Evolutionary conservation across 2,888 invertebrate species (phyloP).

Genomic region (Coleophora deauratella): DNA sequence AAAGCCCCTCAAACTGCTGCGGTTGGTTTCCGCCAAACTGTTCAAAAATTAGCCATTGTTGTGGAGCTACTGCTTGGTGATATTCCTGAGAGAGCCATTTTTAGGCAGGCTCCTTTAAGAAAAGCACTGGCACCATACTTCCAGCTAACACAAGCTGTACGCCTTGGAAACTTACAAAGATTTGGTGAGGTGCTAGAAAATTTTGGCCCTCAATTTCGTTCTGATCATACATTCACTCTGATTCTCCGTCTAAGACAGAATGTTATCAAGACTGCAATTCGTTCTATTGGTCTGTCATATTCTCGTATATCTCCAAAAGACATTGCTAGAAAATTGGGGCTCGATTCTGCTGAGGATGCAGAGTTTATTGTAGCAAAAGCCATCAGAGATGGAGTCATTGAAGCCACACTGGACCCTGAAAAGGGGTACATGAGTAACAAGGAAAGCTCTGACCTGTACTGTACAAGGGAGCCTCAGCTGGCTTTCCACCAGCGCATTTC

Average conservation of each 20-base stretch:
- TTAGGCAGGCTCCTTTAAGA: conserved; percentile 91
- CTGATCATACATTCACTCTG: conserved; percentile 95
- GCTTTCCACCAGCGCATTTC: conserved; percentile 98
- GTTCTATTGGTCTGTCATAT: conserved; percentile 96
- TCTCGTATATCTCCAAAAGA: conserved; percentile 96
- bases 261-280: conserved; percentile 98
- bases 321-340: conserved; percentile 93
- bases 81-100: conserved; percentile 96
- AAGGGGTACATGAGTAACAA: conserved; percentile 98
- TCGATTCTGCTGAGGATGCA: conserved; percentile 97
- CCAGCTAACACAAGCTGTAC: conserved; percentile 96
- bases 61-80: conserved; percentile 97
- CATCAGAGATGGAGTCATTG: conserved; percentile 98
- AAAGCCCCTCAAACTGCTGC: conserved; percentile 99
- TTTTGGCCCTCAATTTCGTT: conserved; percentile 92
- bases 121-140: conserved; percentile 96
- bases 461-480: conserved; percentile 95
- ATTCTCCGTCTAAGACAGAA: conserved; percentile 97
- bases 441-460: conserved; percentile 97
- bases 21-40: conserved; percentile 98
- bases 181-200: conserved; percentile 95
- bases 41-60: conserved; percentile 94
- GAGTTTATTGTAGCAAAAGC: conserved; percentile 99
- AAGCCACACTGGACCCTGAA: conserved; percentile 96
- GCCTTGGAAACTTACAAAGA: conserved; percentile 93